Conservation (phyloP, 2,113 vertebrate species). For the Tenrec ecaudatus region DNA sequence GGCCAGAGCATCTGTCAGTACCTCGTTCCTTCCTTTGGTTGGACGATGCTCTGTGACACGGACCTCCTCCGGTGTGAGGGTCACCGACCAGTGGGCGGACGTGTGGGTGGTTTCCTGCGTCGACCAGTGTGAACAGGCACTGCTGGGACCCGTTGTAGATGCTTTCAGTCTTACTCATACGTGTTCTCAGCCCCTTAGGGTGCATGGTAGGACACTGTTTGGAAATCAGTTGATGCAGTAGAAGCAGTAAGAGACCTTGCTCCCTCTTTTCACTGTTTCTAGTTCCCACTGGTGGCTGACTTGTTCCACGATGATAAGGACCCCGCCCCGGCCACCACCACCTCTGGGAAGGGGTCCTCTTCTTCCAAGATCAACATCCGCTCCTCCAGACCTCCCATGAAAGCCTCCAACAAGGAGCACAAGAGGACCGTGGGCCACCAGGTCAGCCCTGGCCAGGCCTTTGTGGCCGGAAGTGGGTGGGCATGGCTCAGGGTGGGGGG, state of each 20-base stretch:
- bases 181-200: neutral
- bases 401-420: conserved; percentile 94
- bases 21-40: neutral
- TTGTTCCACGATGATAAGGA: conserved; percentile 92
- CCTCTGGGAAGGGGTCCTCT: conserved; percentile 67
- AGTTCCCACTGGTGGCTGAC: conserved; percentile 94
- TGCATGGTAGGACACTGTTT: neutral
- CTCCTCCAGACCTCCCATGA: conserved; percentile 86
- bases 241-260: neutral
- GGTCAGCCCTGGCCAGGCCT: conserved; percentile 82
- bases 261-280: neutral
- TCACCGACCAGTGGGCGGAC: no score
- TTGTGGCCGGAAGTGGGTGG: rapidly evolving
- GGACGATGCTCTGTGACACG: neutral
- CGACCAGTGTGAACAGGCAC: no score
- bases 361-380: conserved; percentile 90
- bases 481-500: rapidly evolving
- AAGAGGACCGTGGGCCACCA: conserved; percentile 95
- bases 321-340: rapidly evolving
- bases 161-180: no score
- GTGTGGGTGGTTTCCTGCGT: neutral
- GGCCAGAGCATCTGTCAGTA: no score
- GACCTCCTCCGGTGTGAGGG: no score
- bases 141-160: no score
- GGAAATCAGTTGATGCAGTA: neutral